Evolutionary conservation across 1,140 invertebrate species (phyloP), one percentile per base, ranked within the genome.

Genomic region (Druon quercuslanigerum): DNA sequence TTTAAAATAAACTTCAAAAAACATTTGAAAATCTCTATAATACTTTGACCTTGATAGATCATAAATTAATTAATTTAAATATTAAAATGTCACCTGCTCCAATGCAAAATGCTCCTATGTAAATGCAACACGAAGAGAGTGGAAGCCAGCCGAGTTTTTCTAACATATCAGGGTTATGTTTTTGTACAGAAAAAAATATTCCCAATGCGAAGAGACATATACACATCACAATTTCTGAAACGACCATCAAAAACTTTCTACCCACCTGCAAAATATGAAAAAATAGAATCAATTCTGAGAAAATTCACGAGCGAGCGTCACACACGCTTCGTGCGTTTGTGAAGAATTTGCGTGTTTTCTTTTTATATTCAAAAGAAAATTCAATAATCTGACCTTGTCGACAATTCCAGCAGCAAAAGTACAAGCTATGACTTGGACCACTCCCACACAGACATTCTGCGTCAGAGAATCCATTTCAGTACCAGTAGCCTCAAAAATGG

Each of bases 381-480:
- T 33, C 0, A 33, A 33, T 33, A 14, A 14, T 12, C 66, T 57
- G 83, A 83, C 92, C 88, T 89, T 94, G 85, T 94, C 94, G 73
- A 97, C 94, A 57, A 96, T 84, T 72, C 94, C 73, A 0, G 94
- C 91, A 11, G 94, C 93, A 2, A 94, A 86, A n/a, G 93, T 87
- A 16, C 95, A 96, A 13, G 94, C 93, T 1, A 94, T 54, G 11
- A 97, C 93, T 88, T 96, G 95, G 20, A 96, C 94, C 19, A 91
- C 87, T 1, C 95, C 96, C 19, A 97, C 92, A 72, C 97, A 92
- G 57, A 97, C 92, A 54, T 93, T 88, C 16, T 89, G 84, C 6
- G 89, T 20, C 60, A 88, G 82, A 2, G 91, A 78, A 73, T 92
- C 85, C 20, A 94, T 76, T 12, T 83, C 75, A 25, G 88, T 87